Conservation (phyloP, 35 echinoderm and acorn worm genomes). For the Holothuria glaberrima region DNA sequence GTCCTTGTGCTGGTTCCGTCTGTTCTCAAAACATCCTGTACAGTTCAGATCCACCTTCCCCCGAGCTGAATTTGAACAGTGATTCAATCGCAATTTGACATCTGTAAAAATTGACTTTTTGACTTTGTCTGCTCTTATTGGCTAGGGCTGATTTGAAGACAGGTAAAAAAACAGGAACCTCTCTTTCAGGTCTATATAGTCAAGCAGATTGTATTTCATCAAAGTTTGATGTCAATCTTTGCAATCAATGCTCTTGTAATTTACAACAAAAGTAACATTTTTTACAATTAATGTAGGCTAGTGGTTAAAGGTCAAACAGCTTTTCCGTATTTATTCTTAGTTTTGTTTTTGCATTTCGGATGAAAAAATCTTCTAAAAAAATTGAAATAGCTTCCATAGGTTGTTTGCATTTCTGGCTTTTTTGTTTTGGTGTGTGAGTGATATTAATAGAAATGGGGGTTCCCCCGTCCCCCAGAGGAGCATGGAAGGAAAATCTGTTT, state of each 20-base stretch:
- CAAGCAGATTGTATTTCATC: background rate
- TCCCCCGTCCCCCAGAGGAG: no score
- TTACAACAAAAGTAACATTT: background rate
- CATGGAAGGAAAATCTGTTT: no score
- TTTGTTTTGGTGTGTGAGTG: no score
- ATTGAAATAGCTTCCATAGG: constrained; percentile 1
- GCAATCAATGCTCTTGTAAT: constrained; percentile 10
- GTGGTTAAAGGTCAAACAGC: constrained; percentile 38
- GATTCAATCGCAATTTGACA: background rate
- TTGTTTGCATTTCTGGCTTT: no score
- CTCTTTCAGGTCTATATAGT: background rate
- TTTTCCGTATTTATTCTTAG: constrained; percentile 1
- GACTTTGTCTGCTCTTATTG: background rate
- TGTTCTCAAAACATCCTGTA: background rate
- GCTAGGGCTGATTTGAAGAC: constrained; percentile 38
- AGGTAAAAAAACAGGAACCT: background rate
- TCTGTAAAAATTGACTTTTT: background rate
- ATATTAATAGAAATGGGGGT: no score
- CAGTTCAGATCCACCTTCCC: background rate
- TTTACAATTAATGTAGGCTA: constrained; percentile 9
- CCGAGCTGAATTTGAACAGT: constrained; percentile 14
- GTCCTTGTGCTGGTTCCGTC: constrained; percentile 44
- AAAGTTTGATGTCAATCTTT: background rate
- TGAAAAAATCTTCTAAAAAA: background rate
- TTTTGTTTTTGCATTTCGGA: background rate